A percentile compares a stretch with the other conserved stretches of the same genome.
Conservation (phyloP, 2,888 invertebrate species). For the Nephrotoma appendiculata region DNA sequence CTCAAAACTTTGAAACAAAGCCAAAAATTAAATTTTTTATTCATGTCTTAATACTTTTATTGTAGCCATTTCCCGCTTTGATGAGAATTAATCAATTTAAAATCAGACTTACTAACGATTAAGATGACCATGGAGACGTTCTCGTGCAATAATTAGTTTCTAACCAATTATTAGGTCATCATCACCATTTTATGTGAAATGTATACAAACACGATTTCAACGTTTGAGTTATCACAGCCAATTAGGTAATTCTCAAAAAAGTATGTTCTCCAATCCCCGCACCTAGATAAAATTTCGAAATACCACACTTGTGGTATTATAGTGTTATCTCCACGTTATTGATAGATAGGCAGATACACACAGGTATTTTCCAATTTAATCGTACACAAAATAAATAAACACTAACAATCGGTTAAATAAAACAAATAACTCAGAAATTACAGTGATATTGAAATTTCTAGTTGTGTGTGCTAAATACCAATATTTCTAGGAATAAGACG, state of each 20-base stretch:
- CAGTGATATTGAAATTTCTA: background rate
- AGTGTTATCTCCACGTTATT: background rate
- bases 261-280: too few relatives aligned
- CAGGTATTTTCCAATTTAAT: background rate
- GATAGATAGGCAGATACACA: background rate
- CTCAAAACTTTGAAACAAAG: too few relatives aligned
- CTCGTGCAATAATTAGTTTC: too few relatives aligned
- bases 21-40: too few relatives aligned
- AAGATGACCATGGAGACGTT: too few relatives aligned
- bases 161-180: too few relatives aligned
- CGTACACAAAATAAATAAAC: background rate
- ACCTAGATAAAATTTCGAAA: background rate
- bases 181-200: too few relatives aligned
- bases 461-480: background rate
- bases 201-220: background rate
- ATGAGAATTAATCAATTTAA: too few relatives aligned
- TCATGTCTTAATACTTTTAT: too few relatives aligned
- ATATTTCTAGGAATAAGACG: too few relatives aligned
- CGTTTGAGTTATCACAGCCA: background rate
- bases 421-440: background rate
- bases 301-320: background rate
- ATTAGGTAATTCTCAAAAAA: background rate
- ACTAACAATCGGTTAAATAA: background rate
- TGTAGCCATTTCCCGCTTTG: too few relatives aligned
- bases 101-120: too few relatives aligned